phyloP scores from a whole-genome alignment of 2,888 invertebrate genomes.

The Apamea anceps region DNA sequence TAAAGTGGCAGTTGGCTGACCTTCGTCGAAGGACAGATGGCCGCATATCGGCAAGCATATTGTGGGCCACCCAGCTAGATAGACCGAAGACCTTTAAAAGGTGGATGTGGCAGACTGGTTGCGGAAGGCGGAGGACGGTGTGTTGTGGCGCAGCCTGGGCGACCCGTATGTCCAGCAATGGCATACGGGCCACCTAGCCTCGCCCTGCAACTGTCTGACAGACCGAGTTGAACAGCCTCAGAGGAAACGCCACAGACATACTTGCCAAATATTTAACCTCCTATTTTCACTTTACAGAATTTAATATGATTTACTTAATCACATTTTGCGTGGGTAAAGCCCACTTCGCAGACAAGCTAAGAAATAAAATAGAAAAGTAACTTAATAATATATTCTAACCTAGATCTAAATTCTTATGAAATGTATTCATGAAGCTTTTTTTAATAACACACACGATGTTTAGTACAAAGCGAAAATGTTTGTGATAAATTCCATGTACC shows the following conservation, averaged over 20 bases:
- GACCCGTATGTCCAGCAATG: neutral
- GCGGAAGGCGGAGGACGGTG: neutral
- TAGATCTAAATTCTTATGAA: slow-evolving; percentile 44
- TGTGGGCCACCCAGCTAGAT: neutral
- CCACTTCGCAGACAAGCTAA: neutral
- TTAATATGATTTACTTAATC: slow-evolving; percentile 18
- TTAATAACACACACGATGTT: neutral
- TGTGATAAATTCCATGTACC: neutral
- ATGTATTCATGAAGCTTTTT: slow-evolving; percentile 29
- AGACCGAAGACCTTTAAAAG: neutral
- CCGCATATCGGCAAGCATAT: too few species aligned
- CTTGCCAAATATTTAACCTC: slow-evolving; percentile 7
- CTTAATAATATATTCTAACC: slow-evolving; percentile 6
- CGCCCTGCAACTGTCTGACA: neutral
- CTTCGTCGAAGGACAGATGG: neutral
- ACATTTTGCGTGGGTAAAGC: neutral
- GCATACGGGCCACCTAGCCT: too few species aligned
- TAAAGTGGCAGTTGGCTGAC: neutral
- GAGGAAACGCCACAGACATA: neutral
- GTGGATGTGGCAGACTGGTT: neutral
- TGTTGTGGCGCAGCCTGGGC: neutral
- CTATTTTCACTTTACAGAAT: slow-evolving; percentile 33
- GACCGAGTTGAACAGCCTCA: neutral
- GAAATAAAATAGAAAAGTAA: slow-evolving; percentile 9
- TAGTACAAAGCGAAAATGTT: slow-evolving; percentile 22